Evolutionary conservation across 2,113 vertebrate species (phyloP).

Genomic region (Grammomys surdaster): DNA sequence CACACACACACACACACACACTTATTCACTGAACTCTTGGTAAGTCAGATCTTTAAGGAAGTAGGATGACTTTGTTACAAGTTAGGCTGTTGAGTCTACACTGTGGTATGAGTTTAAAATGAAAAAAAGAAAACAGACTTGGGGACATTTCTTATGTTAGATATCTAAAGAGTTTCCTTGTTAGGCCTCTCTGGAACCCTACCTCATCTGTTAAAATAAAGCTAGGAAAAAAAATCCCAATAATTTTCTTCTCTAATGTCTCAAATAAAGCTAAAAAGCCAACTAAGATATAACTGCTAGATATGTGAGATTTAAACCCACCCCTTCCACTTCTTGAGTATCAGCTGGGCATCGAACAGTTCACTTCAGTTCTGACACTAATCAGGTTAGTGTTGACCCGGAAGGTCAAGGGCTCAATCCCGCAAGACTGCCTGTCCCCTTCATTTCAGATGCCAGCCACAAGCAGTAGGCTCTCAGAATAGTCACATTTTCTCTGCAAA

Average conservation of each 20-base stretch:
- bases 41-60: not conserved
- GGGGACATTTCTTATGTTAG: not conserved
- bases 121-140: not conserved
- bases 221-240: too few species aligned
- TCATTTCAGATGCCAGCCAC: not conserved
- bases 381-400: not conserved
- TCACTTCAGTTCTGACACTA: not conserved
- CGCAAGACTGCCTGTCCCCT: not conserved
- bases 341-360: not conserved
- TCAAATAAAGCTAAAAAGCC: not conserved
- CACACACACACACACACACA: not conserved
- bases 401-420: not conserved
- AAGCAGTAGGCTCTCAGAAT: not conserved
- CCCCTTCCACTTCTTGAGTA: not conserved
- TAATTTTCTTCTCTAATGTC: not conserved
- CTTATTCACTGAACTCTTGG: not conserved
- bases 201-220: not conserved
- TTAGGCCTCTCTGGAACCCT: not conserved
- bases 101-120: not conserved
- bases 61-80: not conserved
- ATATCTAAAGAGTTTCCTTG: not conserved
- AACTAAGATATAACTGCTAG: too few species aligned
- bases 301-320: not conserved
- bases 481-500: not conserved
- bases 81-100: not conserved